Evolutionary conservation across 2,888 invertebrate species (phyloP).

Genomic region (Calameuta pallipes): DNA sequence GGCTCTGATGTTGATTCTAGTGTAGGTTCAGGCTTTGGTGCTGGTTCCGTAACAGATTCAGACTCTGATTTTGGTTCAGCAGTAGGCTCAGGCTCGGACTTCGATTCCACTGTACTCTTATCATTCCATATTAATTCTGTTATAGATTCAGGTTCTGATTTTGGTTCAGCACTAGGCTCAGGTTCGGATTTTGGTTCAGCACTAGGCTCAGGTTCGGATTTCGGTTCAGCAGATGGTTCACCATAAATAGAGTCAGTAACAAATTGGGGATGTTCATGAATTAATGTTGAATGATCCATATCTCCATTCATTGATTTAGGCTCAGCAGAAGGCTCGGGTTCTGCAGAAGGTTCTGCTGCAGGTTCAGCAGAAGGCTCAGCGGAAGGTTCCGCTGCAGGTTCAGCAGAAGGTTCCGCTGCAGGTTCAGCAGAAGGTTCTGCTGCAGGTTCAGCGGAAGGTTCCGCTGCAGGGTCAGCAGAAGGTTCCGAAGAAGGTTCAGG

Average conservation of each 20-base stretch:
- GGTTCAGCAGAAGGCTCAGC: conserved; percentile 28
- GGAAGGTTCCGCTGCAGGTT: conserved; percentile 32
- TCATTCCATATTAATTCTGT: conserved; percentile 54
- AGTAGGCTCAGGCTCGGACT: conserved; percentile 26
- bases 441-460: conserved; percentile 44
- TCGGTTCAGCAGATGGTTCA: conserved; percentile 51
- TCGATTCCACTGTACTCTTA: conserved; percentile 32
- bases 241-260: conserved; percentile 46
- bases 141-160: conserved; percentile 39
- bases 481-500: conserved; percentile 50
- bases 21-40: conserved; percentile 34
- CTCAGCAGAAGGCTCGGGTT: conserved; percentile 29
- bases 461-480: conserved; percentile 37
- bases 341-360: conserved; percentile 32
- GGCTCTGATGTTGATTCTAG: conserved; percentile 14
- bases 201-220: conserved; percentile 41
- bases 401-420: conserved; percentile 34
- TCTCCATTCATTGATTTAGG: conserved; percentile 35
- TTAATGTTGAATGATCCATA: background rate
- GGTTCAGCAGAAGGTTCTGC: conserved; percentile 35
- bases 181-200: conserved; percentile 44
- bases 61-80: conserved; percentile 25
- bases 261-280: conserved; percentile 47
- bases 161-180: conserved; percentile 46
- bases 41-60: conserved; percentile 29